A percentile compares a stretch with the other conserved stretches of the same genome.
Evolutionary conservation across 2,797 vertebrate species (phyloP).

Genomic region (Gobio occitaniae): DNA sequence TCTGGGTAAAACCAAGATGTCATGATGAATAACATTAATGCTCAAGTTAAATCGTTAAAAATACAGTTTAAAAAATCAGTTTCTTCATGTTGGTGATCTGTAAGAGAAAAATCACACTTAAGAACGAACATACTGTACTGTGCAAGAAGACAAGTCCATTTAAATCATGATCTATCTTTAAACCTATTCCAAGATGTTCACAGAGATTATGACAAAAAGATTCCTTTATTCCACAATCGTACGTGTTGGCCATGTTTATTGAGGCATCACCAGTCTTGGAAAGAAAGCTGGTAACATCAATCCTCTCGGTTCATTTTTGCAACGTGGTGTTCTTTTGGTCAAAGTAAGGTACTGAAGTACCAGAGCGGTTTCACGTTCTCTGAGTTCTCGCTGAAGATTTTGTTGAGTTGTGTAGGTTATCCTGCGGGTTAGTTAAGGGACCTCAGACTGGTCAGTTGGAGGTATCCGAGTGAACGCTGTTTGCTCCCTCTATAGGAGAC

Average conservation of each 20-base stretch:
- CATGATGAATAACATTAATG: conserved; percentile 20
- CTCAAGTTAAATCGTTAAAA: conserved; percentile 21
- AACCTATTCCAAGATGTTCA: conserved; percentile 86
- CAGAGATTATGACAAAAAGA: conserved; percentile 76
- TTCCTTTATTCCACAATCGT: not conserved
- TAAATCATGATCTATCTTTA: conserved; percentile 76
- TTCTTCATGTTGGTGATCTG: not conserved
- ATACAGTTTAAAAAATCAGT: conserved; percentile 15
- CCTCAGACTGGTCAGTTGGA: conserved; percentile 82
- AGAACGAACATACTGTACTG: conserved; percentile 19
- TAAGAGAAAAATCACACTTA: not conserved
- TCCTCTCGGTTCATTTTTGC: not conserved
- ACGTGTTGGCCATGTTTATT: not conserved
- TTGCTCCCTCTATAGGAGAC: conserved; percentile 87
- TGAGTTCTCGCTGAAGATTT: conserved; percentile 69
- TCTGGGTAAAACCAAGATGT: not conserved
- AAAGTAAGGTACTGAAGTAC: not conserved
- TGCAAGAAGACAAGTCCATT: not conserved
- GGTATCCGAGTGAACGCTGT: conserved; percentile 89
- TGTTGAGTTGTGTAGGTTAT: conserved; percentile 67
- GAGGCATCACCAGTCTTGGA: conserved; percentile 1
- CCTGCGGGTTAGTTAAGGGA: not conserved
- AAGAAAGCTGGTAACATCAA: not conserved
- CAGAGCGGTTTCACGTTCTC: not conserved
- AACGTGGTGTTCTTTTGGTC: conserved; percentile 2